Percentiles rank a stretch among this genome's conserved stretches.
Conservation (phyloP, 64 coral and sea anemone species). For the Pocillopora verrucosa region DNA sequence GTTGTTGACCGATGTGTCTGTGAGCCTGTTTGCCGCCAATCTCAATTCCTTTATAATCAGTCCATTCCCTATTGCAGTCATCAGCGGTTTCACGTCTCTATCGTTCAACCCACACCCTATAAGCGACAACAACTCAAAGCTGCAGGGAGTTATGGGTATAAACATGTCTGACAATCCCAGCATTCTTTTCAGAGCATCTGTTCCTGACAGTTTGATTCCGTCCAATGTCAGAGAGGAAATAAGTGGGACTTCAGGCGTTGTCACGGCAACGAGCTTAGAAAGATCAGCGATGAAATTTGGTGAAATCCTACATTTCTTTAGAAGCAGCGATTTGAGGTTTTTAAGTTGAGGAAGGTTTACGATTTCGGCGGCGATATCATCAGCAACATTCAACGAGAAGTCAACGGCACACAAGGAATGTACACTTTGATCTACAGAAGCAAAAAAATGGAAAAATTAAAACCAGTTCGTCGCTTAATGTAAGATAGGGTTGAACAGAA, state of each 20-base stretch:
- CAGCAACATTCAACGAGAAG: slow-evolving; percentile 59
- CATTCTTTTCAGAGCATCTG: slow-evolving; percentile 50
- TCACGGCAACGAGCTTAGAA: slow-evolving; percentile 19
- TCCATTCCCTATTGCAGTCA: slow-evolving; percentile 56
- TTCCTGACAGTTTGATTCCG: slow-evolving; percentile 74
- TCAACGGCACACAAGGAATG: slow-evolving; percentile 26
- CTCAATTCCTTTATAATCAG: slow-evolving; percentile 53
- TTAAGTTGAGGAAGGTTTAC: slow-evolving; percentile 15
- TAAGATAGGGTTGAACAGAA: no score
- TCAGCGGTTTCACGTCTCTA: slow-evolving; percentile 64
- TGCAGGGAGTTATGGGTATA: slow-evolving; percentile 45
- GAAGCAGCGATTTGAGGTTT: slow-evolving; percentile 37
- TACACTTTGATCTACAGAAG: not conserved
- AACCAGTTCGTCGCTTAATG: not conserved
- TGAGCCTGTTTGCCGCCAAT: slow-evolving; percentile 67
- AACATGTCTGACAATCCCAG: slow-evolving; percentile 54
- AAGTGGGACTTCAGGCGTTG: not conserved
- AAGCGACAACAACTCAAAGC: slow-evolving; percentile 49
- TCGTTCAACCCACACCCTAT: slow-evolving; percentile 64
- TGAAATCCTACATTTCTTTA: slow-evolving; percentile 67
- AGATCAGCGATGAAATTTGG: slow-evolving; percentile 36
- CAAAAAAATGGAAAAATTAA: not conserved
- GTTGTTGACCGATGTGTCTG: slow-evolving; percentile 50
- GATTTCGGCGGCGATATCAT: slow-evolving; percentile 49
- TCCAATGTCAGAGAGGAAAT: slow-evolving; percentile 60